A percentile compares a stretch with the other conserved stretches of the same genome.
These are phyloP conservation scores for Vireo griseus DNA, from an alignment of 2,797 vertebrate genomes.

Conservation along the genomic window DNA sequence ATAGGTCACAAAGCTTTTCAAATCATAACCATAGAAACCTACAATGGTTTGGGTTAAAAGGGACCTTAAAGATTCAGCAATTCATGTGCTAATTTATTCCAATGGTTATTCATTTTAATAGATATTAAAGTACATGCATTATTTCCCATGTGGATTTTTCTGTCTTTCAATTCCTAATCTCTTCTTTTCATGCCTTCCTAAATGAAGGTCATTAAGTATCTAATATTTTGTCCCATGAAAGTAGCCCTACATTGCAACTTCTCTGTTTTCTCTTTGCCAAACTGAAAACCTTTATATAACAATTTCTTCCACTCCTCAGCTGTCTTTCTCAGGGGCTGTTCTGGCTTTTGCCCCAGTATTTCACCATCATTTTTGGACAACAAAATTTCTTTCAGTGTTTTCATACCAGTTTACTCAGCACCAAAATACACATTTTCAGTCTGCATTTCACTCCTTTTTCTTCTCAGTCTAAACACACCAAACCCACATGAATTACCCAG, in stretches of 20 bases:
- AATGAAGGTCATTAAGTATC: neutral
- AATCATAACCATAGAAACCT: neutral
- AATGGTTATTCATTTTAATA: neutral
- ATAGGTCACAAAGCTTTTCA: neutral
- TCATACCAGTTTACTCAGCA: neutral
- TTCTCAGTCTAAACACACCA: neutral
- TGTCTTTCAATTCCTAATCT: neutral
- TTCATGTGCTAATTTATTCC: slow-evolving; percentile 31
- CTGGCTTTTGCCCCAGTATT: neutral
- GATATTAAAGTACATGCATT: neutral
- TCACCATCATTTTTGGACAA: neutral
- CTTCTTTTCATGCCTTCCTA: slow-evolving; percentile 1
- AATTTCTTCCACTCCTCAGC: neutral
- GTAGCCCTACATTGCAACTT: neutral
- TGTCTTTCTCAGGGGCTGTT: neutral
- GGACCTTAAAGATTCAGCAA: neutral
- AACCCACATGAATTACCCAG: neutral
- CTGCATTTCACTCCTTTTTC: neutral
- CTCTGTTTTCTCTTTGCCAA: neutral
- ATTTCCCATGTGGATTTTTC: slow-evolving; percentile 17
- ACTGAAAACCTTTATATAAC: neutral
- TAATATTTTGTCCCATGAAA: neutral
- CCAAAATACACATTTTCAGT: neutral
- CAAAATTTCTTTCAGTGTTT: neutral
- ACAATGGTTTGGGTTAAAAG: neutral